Percentiles rank a stretch among this genome's conserved stretches.
phyloP scores from a whole-genome alignment of 2,113 vertebrate species.

The Parus major region DNA sequence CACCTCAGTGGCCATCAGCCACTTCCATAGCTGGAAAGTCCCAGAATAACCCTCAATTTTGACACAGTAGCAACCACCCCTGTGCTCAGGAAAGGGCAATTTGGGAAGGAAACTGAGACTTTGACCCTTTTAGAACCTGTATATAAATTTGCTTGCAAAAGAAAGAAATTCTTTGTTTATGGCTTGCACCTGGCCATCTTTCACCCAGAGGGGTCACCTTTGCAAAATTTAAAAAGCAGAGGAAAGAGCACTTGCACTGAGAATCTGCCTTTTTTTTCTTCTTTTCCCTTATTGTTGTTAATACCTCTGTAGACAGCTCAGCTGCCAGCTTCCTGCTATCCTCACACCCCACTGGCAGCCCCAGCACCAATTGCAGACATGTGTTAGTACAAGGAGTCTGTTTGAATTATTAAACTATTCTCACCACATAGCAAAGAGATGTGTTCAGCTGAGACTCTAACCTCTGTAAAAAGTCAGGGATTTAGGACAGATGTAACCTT shows the following conservation, averaged over 20 bases:
- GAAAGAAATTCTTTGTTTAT: neutral
- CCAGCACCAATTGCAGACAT: neutral
- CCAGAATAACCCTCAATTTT: neutral
- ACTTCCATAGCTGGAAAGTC: neutral
- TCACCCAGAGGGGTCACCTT: neutral
- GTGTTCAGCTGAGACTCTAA: neutral
- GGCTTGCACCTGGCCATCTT: neutral
- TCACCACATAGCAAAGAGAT: neutral
- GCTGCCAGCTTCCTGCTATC: neutral
- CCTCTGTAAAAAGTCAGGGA: neutral
- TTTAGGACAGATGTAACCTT: neutral
- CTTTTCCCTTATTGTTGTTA: neutral
- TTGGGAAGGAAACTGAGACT: neutral
- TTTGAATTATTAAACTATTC: conserved; percentile 4
- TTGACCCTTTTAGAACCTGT: neutral
- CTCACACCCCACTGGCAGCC: neutral
- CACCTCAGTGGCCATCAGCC: neutral
- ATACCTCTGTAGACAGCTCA: neutral
- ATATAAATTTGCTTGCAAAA: neutral
- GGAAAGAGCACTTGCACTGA: neutral
- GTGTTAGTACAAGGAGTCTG: neutral
- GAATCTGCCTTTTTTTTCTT: neutral
- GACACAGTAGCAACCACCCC: neutral
- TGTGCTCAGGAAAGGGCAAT: neutral
- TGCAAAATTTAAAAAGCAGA: neutral